Base-by-base conservation (phyloP, 1,140 invertebrate species). In the Drosophila pallidifrons region DNA sequence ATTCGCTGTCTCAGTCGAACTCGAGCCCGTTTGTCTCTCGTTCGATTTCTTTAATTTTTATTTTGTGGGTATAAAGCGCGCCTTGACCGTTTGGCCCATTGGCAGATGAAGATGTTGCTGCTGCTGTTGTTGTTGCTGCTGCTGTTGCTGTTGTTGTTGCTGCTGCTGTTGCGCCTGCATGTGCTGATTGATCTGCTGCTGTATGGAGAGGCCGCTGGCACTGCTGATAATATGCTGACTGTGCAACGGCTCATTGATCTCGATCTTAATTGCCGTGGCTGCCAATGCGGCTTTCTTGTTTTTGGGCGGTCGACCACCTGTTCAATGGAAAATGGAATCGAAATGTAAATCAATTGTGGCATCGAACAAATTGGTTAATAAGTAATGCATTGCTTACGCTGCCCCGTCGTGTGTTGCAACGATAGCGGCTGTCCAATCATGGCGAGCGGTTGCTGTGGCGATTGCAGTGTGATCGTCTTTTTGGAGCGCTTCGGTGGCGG, bases 401-500 rank as follows among this genome's bases (percentile, higher is more conserved):
- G 91, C 28, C 90, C 91, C 52, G 89, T 91, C 67, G 82, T 77
- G 16, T 91, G 87, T 54, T 92, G 91, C 75, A 91, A 75, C 1
- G 90, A 91, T 1, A 91, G 64, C 5, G 90, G 89, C 60, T 91
- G 81, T 0, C 88, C 90, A 25, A 92, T 91, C 83, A 91, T 90
- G 2, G 88, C 77, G 68, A 92, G 68, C 51, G 92, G 88, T 55
- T 92, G 91, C 59, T 92, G 87, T 6, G 82, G 79, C 60, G 81
- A 72, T 65, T 92, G 88, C 52, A 89, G 28, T 30, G 85, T 81
- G 60, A 79, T 81, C 49, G 82, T 77, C 69, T 92, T 92, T 54
- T 92, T 92, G 49, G 91, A 91, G n/a, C 91, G 91, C 59, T 92
- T 92, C 49, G 91, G 92, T 15, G 88, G 91, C 75, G 88, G 91